Base-by-base conservation (phyloP, 2,113 vertebrate species). In the Thalassoma bifasciatum region DNA sequence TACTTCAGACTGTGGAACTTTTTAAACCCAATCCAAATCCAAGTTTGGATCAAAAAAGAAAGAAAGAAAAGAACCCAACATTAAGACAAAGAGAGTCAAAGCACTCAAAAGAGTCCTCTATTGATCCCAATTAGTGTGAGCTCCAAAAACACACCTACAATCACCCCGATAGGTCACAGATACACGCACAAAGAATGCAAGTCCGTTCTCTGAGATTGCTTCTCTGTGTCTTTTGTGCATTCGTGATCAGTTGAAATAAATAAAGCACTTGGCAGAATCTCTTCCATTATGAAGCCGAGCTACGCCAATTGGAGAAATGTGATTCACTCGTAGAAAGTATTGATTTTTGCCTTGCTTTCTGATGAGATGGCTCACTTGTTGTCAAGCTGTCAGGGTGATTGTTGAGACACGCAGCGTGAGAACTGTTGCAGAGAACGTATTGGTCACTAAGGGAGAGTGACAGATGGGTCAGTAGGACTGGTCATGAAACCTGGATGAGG, bases 331-430 rank as follows among this genome's bases (percentile, higher is more conserved):
- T 63, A 46, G 54, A 61, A 72, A 77, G 69, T 77, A 86, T 86
- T 30, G 67, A 74, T 79, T 82, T 50, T 6, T 30, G 49, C 23
- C 56, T 21, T 23, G 62, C 46, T 54, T 21, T 58, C 50, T 59
- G 80, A 69, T 47, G 23, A n/a, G 34, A 58, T 66, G 59, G 42
- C 74, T 81, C 72, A 63, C 50, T 74, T 54, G 68, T 57, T 66
- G 78, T 74, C 70, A 73, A 76, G 57, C 66, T 85, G 72, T 68
- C 69, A 34, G 51, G 42, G 53, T 69, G 77, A 72, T 61, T 68
- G 70, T 34, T 77, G 24, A 53, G 53, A 63, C 70, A 72, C 57
- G 38, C 40, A 22, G 37, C 0, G 8, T 51, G 49, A 77, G 51
- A 73, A 37, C 54, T 66, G 52, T 26, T 38, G 46, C 58, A 23